Evolutionary conservation across 2,797 vertebrate species (phyloP), one percentile per base, ranked within the genome.

Genomic region (Phrynocephalus vlangalii): DNA sequence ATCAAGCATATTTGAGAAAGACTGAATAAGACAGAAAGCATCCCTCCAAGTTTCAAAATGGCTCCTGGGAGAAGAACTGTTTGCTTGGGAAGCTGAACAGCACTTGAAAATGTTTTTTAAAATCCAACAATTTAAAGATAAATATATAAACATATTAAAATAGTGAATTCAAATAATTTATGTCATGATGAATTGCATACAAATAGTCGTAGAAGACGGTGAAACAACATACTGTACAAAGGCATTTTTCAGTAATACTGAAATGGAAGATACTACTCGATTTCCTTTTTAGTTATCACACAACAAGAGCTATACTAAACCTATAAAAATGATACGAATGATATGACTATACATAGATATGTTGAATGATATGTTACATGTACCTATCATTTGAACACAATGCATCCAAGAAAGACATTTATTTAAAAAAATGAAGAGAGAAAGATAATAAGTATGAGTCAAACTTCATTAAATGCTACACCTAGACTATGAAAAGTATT

Each of bases 281-380:
- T 85, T 86, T n/a, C 48, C 86, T 86, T n/a, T 50, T 89, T 94
- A 90, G 92, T 91, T 92, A 86, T 93, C 87, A 92, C 80, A 91
- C 70, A 92, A 93, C 80, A 89, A 86, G 88, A 92, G 86, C 89
- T 90, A 66, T 87, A 89, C 26, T 13, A 80, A 26, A 56, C 52
- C 52, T 56, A 10, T 56, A 10, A 56, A 56, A 56, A 56, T 10
- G 52, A 10, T 56, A 56, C 9, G 52, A 56, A 56, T 56, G 52
- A 56, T 56, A 56, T 7, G 13, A 13, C 52, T 56, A 56, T 91
- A 91, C 86, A 92, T 88, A 94, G 90, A 90, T 90, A 88, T 94
- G 87, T 83, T 90, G 91, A 84, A 30, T 91, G 90, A 90, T 88
- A 94, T 90, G 88, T 91, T 90, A 5, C 60, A 63, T 63, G 60